Evolutionary conservation across 2,888 invertebrate genomes (phyloP), one percentile per base, ranked within the genome.

Genomic region (Melanotus villosus): DNA sequence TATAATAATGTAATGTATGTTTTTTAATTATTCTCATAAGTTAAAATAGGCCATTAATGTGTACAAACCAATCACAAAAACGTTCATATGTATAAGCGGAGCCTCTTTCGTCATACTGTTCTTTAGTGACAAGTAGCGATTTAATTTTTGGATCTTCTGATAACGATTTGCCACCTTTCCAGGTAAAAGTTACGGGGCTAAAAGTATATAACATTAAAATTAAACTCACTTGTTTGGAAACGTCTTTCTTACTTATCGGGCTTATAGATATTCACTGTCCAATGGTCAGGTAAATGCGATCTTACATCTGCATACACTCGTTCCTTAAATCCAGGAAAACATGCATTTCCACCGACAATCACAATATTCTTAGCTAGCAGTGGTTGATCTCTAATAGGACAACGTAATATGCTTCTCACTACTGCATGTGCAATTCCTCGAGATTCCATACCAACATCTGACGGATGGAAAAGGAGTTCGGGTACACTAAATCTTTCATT

Each of bases 401-500:
- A 94, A 0, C 87, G 84, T 58, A 89, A 87, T n/a, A 98, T 89
- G 0, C 92, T 89, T 79, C 94, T 88, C 64, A 93, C 90, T 4
- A 98, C 90, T 0, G 95, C 93, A 86, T 99, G 98, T 0, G 95
- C 89, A 69, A 99, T 91, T 0, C 99, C 99, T 91, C 97, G 96
- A 84, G 88, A 91, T 60, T 91, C 90, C 71, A 99, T 93, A 0
- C 97, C 98, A 34, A 99, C 93, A 82, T 99, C 98, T 0, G 95
- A 94, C 0, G 99, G 99, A 80, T 93, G 90, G 81, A 99, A 98
- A 1, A 99, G 85, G 1, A 99, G 86, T 85, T 99, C 99, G 0
- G 99, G 99, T 50, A 99, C 93, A 0, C 94, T 89, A 83, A 99
- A 98, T 52, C 99, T 86, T 85, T 99, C 99, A 80, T 97, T 98